Base-by-base conservation (phyloP, 2,888 invertebrate genomes). In the Halictus ligatus region DNA sequence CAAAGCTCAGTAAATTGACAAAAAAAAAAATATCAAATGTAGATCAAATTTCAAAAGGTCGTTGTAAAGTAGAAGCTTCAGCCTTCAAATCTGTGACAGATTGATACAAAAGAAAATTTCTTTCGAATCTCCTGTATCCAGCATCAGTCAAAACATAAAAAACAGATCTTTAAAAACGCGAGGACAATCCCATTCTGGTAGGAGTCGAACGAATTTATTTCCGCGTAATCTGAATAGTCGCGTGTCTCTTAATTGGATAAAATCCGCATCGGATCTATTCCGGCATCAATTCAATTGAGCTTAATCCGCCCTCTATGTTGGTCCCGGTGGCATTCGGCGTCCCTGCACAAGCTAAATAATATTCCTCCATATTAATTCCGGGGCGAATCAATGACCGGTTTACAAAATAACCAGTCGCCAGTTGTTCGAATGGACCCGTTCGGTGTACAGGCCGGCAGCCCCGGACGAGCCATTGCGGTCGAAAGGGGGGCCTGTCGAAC, bases 321-420 rank as follows among this genome's bases (percentile, higher is more conserved):
- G 60, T 29, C 60, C 60, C 25, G 60, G 0, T 60, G 5, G 25
- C 25, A 25, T 25, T 60, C 60, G 13, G 60, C 21, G 21, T 60
- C 60, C 60, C 60, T 6, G 25, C 25, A 60, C 60, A 13, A 25
- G 5, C 60, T 60, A 60, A 67, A 67, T 67, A 67, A 67, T 67
- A 67, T 67, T 67, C 18, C 67, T 18, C 35, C 67, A 35, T 35
- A 67, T 67, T 67, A 67, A 67, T 67, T 35, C 67, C 67, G 8
- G 10, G 1, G 25, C 60, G 67, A 35, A 67, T 35, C 67, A 35
- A 35, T 67, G 18, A 35, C 67, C 2, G 4, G 67, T 35, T 35
- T 21, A 2, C 29, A 67, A 29, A 67, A 67, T 67, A 67, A 67
- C 67, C 60, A 5, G 67, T 15, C 6, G 29, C 8, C 25, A 15